These are phyloP conservation scores for Popillia japonica DNA, from an alignment of 1,140 invertebrate species.

Conservation along the genomic window DNA sequence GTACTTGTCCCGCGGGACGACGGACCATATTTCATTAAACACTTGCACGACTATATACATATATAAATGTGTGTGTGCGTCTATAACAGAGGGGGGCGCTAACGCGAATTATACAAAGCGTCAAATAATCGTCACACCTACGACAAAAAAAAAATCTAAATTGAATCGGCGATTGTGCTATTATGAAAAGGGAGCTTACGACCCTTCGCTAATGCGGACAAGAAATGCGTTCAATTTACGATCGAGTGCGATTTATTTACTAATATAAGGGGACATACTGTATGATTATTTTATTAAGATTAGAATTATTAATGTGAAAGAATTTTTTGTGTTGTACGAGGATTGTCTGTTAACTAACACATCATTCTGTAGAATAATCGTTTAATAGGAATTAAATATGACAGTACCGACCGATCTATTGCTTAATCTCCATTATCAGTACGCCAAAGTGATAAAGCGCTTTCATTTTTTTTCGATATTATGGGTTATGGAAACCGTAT, in stretches of 20 bases:
- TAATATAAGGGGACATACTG: too few relatives aligned
- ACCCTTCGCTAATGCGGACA: slow-evolving; percentile 48
- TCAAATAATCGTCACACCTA: slow-evolving; percentile 59
- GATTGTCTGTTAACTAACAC: too few relatives aligned
- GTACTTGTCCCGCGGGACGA: slow-evolving; percentile 48
- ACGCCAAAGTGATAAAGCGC: too few relatives aligned
- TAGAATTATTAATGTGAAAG: too few relatives aligned
- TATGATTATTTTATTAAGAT: too few relatives aligned
- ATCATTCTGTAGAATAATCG: too few relatives aligned
- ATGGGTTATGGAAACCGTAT: too few relatives aligned
- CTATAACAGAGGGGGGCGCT: background rate
- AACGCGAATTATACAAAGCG: slow-evolving; percentile 53
- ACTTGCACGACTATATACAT: slow-evolving; percentile 41
- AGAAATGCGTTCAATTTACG: slow-evolving; percentile 56
- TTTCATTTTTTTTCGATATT: too few relatives aligned
- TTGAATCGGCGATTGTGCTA: slow-evolving; percentile 59
- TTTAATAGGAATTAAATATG: too few relatives aligned
- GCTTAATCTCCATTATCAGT: too few relatives aligned
- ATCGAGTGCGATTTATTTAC: slow-evolving; percentile 52
- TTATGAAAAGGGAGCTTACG: slow-evolving; percentile 51
- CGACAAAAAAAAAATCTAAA: slow-evolving; percentile 57
- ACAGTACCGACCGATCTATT: too few relatives aligned
- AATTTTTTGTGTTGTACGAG: too few relatives aligned
- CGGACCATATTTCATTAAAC: slow-evolving; percentile 59
- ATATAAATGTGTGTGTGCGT: background rate